Percentiles rank a stretch among this genome's conserved stretches.
Conservation (phyloP, 2,888 invertebrate genomes). For the Lathronympha strigana region DNA sequence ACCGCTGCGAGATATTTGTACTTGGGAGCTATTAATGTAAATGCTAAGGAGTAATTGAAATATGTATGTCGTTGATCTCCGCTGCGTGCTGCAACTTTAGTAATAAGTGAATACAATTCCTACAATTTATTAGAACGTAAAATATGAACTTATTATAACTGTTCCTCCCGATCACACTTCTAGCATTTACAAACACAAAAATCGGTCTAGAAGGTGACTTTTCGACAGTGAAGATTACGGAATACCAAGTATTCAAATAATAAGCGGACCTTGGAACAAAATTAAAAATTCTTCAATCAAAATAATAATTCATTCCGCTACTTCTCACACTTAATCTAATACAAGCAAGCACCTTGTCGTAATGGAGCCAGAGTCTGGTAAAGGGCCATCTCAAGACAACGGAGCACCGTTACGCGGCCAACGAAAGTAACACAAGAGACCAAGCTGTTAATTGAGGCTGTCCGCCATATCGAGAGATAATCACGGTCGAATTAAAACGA, state of each 20-base stretch:
- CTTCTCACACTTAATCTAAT: not conserved
- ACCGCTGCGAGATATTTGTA: constrained; percentile 7
- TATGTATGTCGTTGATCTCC: not conserved
- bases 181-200: not conserved
- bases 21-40: constrained; percentile 7
- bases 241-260: no score
- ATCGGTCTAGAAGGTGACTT: not conserved
- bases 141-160: not conserved
- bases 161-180: not conserved
- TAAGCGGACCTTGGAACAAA: no score
- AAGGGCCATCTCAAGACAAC: constrained; percentile 66
- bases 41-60: constrained; percentile 16
- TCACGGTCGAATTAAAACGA: constrained; percentile 49
- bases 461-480: constrained; percentile 56
- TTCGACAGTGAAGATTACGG: not conserved
- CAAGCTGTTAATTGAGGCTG: constrained; percentile 69
- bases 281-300: no score
- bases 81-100: not conserved
- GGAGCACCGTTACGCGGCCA: constrained; percentile 65
- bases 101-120: not conserved
- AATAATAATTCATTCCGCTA: not conserved
- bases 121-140: not conserved
- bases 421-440: constrained; percentile 76
- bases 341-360: not conserved
- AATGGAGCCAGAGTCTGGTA: constrained; percentile 44